phyloP scores from a whole-genome alignment of 1,140 invertebrate genomes.

The Polypedilum vanderplanki region DNA sequence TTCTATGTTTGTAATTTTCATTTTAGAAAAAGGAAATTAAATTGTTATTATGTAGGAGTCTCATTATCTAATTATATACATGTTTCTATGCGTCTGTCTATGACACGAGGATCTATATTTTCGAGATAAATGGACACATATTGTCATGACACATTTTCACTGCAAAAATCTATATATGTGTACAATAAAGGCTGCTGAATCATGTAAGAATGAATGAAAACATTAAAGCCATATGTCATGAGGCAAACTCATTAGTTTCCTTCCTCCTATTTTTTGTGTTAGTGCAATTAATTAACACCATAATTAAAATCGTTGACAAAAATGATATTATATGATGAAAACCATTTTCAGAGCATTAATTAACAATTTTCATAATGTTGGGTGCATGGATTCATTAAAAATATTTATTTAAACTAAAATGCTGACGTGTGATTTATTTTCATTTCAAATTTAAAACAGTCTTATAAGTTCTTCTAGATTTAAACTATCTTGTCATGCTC shows the following conservation, averaged over 20 bases:
- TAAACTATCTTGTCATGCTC: background rate
- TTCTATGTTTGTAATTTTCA: too few species aligned
- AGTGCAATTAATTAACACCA: background rate
- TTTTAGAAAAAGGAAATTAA: too few species aligned
- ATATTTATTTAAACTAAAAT: too few species aligned
- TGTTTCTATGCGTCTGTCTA: too few species aligned
- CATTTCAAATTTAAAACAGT: too few species aligned
- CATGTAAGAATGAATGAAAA: background rate
- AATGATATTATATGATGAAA: too few species aligned
- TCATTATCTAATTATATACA: too few species aligned
- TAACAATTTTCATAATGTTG: background rate
- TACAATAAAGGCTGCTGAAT: background rate
- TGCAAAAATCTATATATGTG: background rate
- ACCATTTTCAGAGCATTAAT: background rate
- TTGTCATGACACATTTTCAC: background rate
- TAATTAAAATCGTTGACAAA: background rate
- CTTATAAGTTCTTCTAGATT: conserved; percentile 14
- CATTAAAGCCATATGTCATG: background rate
- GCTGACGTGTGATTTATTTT: too few species aligned
- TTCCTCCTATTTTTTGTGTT: too few species aligned
- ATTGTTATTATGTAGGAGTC: too few species aligned
- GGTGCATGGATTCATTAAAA: too few species aligned
- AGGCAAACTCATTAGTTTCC: conserved; percentile 3
- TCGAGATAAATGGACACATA: background rate
- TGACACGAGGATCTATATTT: too few species aligned